These are phyloP conservation scores for Desmophyllum pertusum DNA, from an alignment of 92 coral and sea anemone genomes.

Conservation along the genomic window DNA sequence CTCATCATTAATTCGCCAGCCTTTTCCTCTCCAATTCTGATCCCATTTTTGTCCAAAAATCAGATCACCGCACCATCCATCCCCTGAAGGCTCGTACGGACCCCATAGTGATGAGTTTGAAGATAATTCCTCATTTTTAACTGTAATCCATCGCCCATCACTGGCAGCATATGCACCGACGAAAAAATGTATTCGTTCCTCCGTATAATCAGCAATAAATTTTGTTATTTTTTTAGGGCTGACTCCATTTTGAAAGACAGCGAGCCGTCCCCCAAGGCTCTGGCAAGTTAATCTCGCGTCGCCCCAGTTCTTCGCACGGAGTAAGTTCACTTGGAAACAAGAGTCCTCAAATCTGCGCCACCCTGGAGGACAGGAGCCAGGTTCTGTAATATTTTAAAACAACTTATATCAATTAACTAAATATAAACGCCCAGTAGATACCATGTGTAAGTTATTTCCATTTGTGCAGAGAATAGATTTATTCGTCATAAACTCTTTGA, in stretches of 20 bases:
- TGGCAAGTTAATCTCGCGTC: conserved; percentile 13
- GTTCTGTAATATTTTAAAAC: conserved; percentile 5
- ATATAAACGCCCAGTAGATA: not conserved
- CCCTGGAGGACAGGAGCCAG: conserved; percentile 33
- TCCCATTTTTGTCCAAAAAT: conserved; percentile 44
- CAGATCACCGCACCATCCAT: conserved; percentile 60
- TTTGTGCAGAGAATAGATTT: not conserved
- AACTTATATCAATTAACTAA: not conserved
- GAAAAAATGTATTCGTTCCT: no score
- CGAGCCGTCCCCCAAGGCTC: conserved; percentile 19
- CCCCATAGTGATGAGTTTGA: conserved; percentile 50
- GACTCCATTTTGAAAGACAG: not conserved
- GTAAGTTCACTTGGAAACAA: conserved; percentile 4
- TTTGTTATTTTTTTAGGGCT: not conserved
- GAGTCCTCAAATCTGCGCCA: conserved; percentile 13
- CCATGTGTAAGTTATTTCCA: not conserved
- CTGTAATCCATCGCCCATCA: conserved; percentile 25
- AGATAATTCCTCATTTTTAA: not conserved
- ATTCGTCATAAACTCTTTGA: not conserved
- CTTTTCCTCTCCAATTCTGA: conserved; percentile 34
- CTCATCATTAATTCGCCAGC: conserved; percentile 73
- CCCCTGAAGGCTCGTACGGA: conserved; percentile 63
- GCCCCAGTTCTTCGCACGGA: not conserved
- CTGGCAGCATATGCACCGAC: conserved; percentile 17
- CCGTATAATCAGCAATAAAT: conserved; percentile 6